Percentiles rank a stretch among this genome's conserved stretches.
phyloP scores from a whole-genome alignment of 2,797 vertebrate species.

The Rhynchonycteris naso region DNA sequence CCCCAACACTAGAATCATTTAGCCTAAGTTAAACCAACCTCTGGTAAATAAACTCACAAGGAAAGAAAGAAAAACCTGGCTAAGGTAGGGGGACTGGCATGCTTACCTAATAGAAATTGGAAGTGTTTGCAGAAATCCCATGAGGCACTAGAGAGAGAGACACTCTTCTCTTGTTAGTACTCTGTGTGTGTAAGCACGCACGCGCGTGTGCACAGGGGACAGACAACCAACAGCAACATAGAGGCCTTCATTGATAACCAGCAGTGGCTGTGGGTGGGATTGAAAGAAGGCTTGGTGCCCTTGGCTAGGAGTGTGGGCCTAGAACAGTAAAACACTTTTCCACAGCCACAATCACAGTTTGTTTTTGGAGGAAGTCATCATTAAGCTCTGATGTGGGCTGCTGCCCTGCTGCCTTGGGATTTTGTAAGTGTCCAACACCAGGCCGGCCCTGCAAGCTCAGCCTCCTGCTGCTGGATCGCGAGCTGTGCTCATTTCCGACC shows the following conservation, averaged over 20 bases:
- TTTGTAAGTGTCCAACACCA: neutral
- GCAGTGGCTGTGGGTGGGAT: conserved; percentile 15
- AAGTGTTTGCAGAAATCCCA: neutral
- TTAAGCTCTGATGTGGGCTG: conserved; percentile 19
- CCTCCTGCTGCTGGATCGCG: neutral
- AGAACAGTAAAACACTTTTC: conserved; percentile 63
- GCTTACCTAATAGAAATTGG: conserved; percentile 15
- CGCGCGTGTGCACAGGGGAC: neutral
- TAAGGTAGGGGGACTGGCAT: neutral
- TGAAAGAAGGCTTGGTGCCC: conserved; percentile 68
- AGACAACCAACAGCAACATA: conserved; percentile 23
- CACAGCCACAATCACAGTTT: conserved; percentile 62
- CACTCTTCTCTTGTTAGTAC: neutral
- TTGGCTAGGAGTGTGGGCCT: conserved; percentile 53
- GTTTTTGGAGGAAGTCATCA: conserved; percentile 69
- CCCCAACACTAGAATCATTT: conserved; percentile 47
- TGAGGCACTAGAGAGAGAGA: neutral
- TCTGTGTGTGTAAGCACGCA: neutral
- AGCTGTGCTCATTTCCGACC: neutral
- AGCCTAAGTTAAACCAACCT: conserved; percentile 34
- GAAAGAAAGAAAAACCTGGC: neutral
- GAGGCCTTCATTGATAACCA: conserved; percentile 52
- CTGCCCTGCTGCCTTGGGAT: neutral
- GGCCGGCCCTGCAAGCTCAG: neutral
- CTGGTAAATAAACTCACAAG: conserved; percentile 47